Evolutionary conservation across 2,113 vertebrate genomes (phyloP).

Genomic region (Elaphurus davidianus): DNA sequence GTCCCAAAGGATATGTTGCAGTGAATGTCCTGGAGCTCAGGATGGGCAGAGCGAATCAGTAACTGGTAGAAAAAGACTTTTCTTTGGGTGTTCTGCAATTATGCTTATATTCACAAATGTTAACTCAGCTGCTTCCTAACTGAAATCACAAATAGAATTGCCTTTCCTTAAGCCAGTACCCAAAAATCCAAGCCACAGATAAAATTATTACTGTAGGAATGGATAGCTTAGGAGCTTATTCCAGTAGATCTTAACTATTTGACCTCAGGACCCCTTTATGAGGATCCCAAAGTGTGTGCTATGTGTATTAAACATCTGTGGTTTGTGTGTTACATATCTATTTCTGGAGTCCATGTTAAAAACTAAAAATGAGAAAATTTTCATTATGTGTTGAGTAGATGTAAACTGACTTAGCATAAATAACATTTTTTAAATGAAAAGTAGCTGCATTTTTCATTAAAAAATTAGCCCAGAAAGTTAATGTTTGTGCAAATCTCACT

Average conservation of each 20-base stretch:
- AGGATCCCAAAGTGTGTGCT: background rate
- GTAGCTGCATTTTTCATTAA: background rate
- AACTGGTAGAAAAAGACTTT: background rate
- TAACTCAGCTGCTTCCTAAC: background rate
- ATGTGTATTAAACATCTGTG: background rate
- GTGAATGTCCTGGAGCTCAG: background rate
- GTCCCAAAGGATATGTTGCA: background rate
- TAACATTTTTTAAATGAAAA: background rate
- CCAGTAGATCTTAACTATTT: background rate
- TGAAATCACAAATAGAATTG: background rate
- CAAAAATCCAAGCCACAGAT: background rate
- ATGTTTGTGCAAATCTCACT: background rate
- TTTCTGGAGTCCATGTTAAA: background rate
- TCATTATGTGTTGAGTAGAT: background rate
- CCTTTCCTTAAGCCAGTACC: background rate
- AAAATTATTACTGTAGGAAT: background rate
- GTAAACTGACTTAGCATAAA: background rate
- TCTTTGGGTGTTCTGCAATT: background rate
- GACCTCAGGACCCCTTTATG: background rate
- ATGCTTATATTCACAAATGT: background rate
- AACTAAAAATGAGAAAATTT: background rate
- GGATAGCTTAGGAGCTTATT: background rate
- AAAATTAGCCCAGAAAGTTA: background rate
- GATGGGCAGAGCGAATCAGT: background rate
- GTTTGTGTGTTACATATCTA: background rate